These are phyloP conservation scores for Heliopora coerulea DNA, from an alignment of 92 coral and sea anemone species.

Conservation along the genomic window DNA sequence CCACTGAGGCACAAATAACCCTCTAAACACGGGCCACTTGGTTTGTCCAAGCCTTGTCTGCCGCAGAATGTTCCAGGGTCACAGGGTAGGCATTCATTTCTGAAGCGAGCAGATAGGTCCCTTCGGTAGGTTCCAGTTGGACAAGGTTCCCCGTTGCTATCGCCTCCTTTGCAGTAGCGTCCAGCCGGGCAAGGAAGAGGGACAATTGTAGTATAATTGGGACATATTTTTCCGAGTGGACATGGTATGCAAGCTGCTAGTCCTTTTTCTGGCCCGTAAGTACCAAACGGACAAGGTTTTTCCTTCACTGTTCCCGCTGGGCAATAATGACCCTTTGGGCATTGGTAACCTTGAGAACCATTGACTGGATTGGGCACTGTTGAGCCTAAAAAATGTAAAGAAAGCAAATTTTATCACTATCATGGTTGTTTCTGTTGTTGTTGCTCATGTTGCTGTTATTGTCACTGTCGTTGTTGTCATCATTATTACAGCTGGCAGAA, in stretches of 20 bases:
- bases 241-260: constrained; percentile 66
- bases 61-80: constrained; percentile 78
- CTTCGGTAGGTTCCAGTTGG: constrained; percentile 85
- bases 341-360: constrained; percentile 72
- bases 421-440: no score
- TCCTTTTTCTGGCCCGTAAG: constrained; percentile 61
- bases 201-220: constrained; percentile 66
- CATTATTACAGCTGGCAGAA: no score
- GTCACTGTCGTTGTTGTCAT: not conserved
- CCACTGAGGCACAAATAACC: constrained; percentile 88
- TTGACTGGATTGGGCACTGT: constrained; percentile 81
- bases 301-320: constrained; percentile 65
- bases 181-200: constrained; percentile 78
- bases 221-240: constrained; percentile 75
- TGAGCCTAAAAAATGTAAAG: constrained; percentile 62
- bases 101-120: constrained; percentile 43
- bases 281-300: constrained; percentile 69
- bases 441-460: no score
- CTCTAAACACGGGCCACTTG: constrained; percentile 65
- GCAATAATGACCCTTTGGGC: constrained; percentile 89
- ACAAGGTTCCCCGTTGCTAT: constrained; percentile 65
- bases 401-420: not conserved
- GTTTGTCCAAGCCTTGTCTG: constrained; percentile 62
- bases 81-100: constrained; percentile 89
- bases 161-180: constrained; percentile 76